Conservation (phyloP, 1,140 invertebrate species). For the Lasioglossum albipes region DNA sequence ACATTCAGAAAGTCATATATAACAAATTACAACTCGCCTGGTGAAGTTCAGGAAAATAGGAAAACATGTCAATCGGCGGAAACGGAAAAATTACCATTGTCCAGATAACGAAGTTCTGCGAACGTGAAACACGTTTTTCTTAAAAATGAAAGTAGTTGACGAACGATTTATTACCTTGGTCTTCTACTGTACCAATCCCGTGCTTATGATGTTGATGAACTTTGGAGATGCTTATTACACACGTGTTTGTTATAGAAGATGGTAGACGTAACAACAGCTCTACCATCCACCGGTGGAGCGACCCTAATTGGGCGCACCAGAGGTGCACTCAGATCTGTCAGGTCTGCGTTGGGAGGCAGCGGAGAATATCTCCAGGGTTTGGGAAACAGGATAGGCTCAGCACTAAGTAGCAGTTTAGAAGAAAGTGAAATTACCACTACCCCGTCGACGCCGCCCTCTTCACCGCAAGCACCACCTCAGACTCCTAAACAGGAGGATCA, state of each 20-base stretch:
- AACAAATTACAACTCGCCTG: too few species aligned
- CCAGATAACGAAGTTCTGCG: too few species aligned
- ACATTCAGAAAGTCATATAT: too few species aligned
- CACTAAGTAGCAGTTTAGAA: conserved; percentile 76
- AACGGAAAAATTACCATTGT: too few species aligned
- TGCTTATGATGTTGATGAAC: background rate
- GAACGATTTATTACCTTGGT: too few species aligned
- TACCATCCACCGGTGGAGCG: conserved; percentile 65
- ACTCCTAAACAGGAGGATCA: conserved; percentile 45
- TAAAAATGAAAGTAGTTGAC: too few species aligned
- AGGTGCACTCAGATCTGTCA: conserved; percentile 76
- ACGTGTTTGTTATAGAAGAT: conserved; percentile 51
- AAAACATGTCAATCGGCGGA: too few species aligned
- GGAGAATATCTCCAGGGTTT: conserved; percentile 78
- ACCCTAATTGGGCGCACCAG: conserved; percentile 77
- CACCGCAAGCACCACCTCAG: conserved; percentile 54
- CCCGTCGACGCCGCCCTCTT: conserved; percentile 68
- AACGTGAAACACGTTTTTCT: too few species aligned
- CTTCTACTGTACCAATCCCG: too few species aligned
- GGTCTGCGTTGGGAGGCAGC: conserved; percentile 75
- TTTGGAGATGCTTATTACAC: background rate
- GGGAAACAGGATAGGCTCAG: conserved; percentile 76
- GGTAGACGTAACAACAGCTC: conserved; percentile 74
- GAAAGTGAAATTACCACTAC: conserved; percentile 74
- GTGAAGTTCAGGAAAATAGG: too few species aligned